Evolutionary conservation across 2,113 vertebrate species (phyloP).

Genomic region (Scatophagus argus): DNA sequence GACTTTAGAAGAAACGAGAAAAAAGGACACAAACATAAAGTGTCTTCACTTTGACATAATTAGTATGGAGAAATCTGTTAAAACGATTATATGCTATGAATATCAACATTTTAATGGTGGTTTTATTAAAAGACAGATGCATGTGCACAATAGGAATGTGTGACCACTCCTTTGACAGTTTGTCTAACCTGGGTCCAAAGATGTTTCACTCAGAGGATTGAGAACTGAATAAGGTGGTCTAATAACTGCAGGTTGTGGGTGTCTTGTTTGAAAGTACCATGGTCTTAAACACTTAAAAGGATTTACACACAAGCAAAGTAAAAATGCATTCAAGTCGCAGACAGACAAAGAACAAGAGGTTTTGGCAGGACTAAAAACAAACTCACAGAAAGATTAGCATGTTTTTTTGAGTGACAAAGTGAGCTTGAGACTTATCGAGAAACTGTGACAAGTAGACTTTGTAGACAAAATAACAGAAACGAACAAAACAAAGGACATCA

Average conservation of each 20-base stretch:
- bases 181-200: not conserved
- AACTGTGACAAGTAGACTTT: conserved; percentile 69
- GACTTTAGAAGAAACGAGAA: not conserved
- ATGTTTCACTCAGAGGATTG: not conserved
- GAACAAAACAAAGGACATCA: conserved; percentile 86
- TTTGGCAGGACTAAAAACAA: conserved; percentile 64
- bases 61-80: not conserved
- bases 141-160: not conserved
- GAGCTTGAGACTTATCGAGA: conserved; percentile 77
- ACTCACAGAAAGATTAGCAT: conserved; percentile 81
- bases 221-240: not conserved
- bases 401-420: not conserved
- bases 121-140: not conserved
- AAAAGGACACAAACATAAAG: not conserved
- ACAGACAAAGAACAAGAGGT: conserved; percentile 85
- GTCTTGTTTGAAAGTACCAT: conserved; percentile 82
- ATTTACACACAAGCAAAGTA: conserved; percentile 99
- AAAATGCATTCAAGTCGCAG: conserved; percentile 99
- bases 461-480: conserved; percentile 92
- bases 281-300: conserved; percentile 83
- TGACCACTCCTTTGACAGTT: not conserved
- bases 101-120: not conserved
- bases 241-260: conserved; percentile 72
- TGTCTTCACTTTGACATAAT: conserved; percentile 1
- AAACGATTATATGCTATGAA: not conserved